Base-by-base conservation (phyloP, 2,797 vertebrate genomes). In the Malacoraja senta region DNA sequence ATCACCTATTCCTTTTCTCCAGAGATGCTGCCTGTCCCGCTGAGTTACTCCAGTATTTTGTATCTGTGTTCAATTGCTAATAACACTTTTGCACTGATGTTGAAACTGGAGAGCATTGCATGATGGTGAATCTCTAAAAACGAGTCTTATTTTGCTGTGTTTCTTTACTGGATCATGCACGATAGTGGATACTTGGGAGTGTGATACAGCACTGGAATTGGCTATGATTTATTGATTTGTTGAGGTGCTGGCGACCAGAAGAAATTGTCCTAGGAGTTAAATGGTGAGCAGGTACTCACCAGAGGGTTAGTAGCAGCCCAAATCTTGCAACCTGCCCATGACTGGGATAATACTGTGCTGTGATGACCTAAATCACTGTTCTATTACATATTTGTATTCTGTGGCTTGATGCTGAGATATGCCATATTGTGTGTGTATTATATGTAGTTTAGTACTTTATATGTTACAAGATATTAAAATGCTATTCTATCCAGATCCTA, bases 381-480 rank as follows among this genome's bases (percentile, higher is more conserved):
- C 24, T 29, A 84, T 84, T 53, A 12, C 19, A 92, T 38, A 58
- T 53, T 53, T 58, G 76, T 76, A 13, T 74, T 92, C 68, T 92
- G 71, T n/a, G 21, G 19, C 3, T 65, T 68, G 65, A 72, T 91
- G n/a, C 65, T 68, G 32, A 91, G 26, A 71, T 76, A n/a, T 68
- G 84, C 84, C 38, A 76, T 74, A 58, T 88, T 68, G 15, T 88
- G 84, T 91, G 32, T 74, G 53, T 74, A 72, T 91, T 72, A 44
- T 44, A 72, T 91, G 35, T 44, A 72, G 71, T 58, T 91, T n/a
- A 92, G 72, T 68, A 44, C 90, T 92, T 58, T 74, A 76, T 53
- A n/a, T 92, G 32, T 92, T 92, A 53, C 38, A 88, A 35, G 17
- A 76, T 76, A 76, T 92, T 92, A 92, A 92, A 92, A n/a, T 76